Evolutionary conservation across 2,797 vertebrate species (phyloP).

Genomic region (Sebastes itinus): DNA sequence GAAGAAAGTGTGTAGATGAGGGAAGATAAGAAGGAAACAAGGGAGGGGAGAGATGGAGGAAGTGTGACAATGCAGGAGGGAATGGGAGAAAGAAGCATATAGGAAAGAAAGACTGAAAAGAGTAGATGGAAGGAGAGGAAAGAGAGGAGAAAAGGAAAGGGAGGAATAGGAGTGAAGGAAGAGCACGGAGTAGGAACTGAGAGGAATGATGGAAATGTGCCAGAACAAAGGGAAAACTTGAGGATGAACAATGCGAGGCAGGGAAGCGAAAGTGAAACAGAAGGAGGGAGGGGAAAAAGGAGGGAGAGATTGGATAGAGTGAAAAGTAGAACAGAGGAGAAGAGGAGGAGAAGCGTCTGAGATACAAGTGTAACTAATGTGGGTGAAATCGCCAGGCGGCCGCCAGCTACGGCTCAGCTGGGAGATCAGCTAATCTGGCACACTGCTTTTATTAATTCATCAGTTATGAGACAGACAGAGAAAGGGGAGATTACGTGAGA

Average conservation of each 20-base stretch:
- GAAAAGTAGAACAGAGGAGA: constrained; percentile 25
- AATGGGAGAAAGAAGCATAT: background rate
- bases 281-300: background rate
- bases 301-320: background rate
- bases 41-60: no score
- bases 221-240: background rate
- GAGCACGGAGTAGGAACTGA: background rate
- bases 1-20: no score
- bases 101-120: background rate
- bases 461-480: constrained; percentile 22
- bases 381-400: constrained; percentile 56
- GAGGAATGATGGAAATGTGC: background rate
- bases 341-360: constrained; percentile 41
- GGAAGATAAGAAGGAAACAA: no score
- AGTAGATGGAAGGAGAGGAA: background rate
- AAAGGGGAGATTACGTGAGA: background rate
- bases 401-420: constrained; percentile 41
- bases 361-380: constrained; percentile 60
- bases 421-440: constrained; percentile 46
- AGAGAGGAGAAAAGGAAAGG: background rate
- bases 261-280: background rate
- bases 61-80: no score
- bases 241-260: background rate
- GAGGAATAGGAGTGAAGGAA: background rate
- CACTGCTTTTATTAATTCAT: constrained; percentile 57